Evolutionary conservation across 2,797 vertebrate genomes (phyloP), one percentile per base, ranked within the genome.

Genomic region (Sylvia borin): DNA sequence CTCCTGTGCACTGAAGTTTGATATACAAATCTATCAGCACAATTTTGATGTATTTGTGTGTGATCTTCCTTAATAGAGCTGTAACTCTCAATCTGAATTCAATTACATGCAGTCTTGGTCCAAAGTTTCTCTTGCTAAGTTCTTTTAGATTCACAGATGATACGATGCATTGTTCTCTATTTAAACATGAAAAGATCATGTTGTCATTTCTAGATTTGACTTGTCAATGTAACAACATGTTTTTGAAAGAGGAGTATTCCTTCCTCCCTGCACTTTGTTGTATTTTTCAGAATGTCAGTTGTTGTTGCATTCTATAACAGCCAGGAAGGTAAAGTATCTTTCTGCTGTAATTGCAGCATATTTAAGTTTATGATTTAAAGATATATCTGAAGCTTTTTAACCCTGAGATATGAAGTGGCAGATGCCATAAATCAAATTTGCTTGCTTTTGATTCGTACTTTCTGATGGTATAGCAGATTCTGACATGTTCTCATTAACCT

Each of bases 401-500:
- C 93, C 96, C 94, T 95, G 79, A 85, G 96, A 94, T 96, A 95
- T 96, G 94, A 92, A 95, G 90, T 96, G 93, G 85, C 95, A 97
- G 95, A 97, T 97, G 95, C 93, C 95, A 79, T 93, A 94, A 95
- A 94, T 90, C 74, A 82, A 88, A 93, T 93, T 95, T 95, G n/a
- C 86, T 90, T 95, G 77, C 88, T 93, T 95, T 94, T 85, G 88
- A 91, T 95, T 94, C 19, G 79, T 95, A 82, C 74, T 88, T 96
- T 96, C 42, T 91, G 86, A 94, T 95, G 88, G 90, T 95, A 92
- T 86, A 95, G 93, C 95, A 97, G 88, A 95, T 95, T 95, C 94
- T 96, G 94, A 95, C 95, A 96, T 92, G 88, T 95, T 95, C 95
- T 96, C 96, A 97, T 97, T 97, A 97, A 97, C 96, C 96, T 96